Evolutionary conservation across 2,888 invertebrate species (phyloP), one percentile per base, ranked within the genome.

Genomic region (Pandemis corylana): DNA sequence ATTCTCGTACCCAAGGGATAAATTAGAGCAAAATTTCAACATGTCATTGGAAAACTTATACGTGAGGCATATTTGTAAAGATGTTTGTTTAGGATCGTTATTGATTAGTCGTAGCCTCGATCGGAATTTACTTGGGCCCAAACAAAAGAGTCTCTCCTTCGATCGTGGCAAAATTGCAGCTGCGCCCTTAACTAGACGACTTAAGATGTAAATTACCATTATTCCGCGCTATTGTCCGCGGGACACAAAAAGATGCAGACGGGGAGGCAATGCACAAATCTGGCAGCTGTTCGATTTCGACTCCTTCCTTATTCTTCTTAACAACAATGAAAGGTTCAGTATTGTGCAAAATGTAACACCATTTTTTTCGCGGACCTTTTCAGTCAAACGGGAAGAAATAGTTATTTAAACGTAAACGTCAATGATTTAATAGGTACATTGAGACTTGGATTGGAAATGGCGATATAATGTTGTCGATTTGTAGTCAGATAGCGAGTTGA

Each of bases 171-270:
- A 90, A 91, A 87, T 87, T 85, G 90, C 94, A 94, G 94, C 94
- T 94, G 94, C 90, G 89, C 89, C 89, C 89, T 92, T 88, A 88
- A 82, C 87, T 89, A 89, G 90, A 87, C 89, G 92, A 91, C 93
- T 91, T 93, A 93, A 94, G 94, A 94, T 94, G 93, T 90, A 93
- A 94, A 94, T 94, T 93, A 91, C 93, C 93, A 92, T 94, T 94
- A 94, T 93, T 90, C 86, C 79, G 67, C 76, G 77, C 87, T 80
- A 90, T 94, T 94, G 93, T 94, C 82, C 83, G 77, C 78, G 80
- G 85, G 86, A 87, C 76, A 76, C 87, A 92, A 90, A 91, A 92
- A 91, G 91, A 93, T 93, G 91, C 89, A 91, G 92, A 92, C 91
- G 91, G 92, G 92, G 90, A 89, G 89, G 89, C 83, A 87, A 87